A percentile compares a stretch with the other conserved stretches of the same genome.
These are phyloP conservation scores for Dasypolia templi DNA, from an alignment of 2,888 invertebrate species.

Conservation along the genomic window DNA sequence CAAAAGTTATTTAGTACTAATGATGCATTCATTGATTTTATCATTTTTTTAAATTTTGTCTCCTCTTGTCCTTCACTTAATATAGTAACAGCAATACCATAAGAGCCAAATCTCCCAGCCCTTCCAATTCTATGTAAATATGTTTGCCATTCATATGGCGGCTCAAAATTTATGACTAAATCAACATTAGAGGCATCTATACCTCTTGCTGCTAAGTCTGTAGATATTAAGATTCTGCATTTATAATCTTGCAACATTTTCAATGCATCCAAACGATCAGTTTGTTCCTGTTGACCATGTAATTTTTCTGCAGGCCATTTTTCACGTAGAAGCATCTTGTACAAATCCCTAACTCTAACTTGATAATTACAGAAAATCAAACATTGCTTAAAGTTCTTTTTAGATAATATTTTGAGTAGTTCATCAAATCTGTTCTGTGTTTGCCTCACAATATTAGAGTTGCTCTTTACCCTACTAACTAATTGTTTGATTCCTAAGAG, in stretches of 20 bases:
- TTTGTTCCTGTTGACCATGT: slow-evolving; percentile 95
- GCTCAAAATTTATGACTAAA: slow-evolving; percentile 97
- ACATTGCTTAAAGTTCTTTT: slow-evolving; percentile 96
- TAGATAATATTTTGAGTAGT: slow-evolving; percentile 92
- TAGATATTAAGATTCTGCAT: slow-evolving; percentile 96
- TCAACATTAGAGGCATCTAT: slow-evolving; percentile 98
- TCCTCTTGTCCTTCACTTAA: slow-evolving; percentile 92
- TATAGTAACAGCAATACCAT: slow-evolving; percentile 95
- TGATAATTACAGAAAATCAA: slow-evolving; percentile 97
- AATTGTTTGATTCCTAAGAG: slow-evolving; percentile 96
- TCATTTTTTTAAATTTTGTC: slow-evolving; percentile 89
- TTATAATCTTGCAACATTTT: slow-evolving; percentile 94
- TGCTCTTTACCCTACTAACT: slow-evolving; percentile 91
- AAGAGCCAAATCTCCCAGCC: slow-evolving; percentile 97
- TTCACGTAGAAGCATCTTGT: slow-evolving; percentile 92
- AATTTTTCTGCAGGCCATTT: slow-evolving; percentile 96
- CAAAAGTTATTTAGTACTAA: slow-evolving; percentile 76
- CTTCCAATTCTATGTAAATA: slow-evolving; percentile 98
- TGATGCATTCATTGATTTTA: slow-evolving; percentile 89
- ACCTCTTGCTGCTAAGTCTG: slow-evolving; percentile 97
- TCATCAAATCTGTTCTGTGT: slow-evolving; percentile 92
- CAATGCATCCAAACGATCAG: slow-evolving; percentile 93
- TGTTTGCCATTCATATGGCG: slow-evolving; percentile 94
- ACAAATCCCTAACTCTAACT: slow-evolving; percentile 94
- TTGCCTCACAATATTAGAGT: slow-evolving; percentile 92